A percentile compares a stretch with the other conserved stretches of the same genome.
Evolutionary conservation across 2,888 invertebrate genomes (phyloP).

Genomic region (Penaeus monodon): DNA sequence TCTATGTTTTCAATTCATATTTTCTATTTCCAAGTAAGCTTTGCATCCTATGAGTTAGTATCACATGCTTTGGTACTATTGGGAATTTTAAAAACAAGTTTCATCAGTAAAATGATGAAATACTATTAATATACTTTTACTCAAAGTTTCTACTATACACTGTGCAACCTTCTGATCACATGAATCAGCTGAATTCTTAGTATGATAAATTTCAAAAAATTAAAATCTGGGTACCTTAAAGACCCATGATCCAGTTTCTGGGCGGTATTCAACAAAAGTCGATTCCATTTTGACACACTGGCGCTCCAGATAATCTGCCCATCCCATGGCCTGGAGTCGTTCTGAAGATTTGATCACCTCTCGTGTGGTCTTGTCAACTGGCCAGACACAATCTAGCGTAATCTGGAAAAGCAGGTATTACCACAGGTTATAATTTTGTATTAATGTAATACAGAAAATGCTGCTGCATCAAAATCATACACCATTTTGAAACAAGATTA

Average conservation of each 20-base stretch:
- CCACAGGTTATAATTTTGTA: not conserved
- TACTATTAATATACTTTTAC: no score
- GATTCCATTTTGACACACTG: constrained; percentile 90
- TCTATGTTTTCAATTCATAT: no score
- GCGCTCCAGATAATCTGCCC: constrained; percentile 85
- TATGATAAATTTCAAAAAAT: not conserved
- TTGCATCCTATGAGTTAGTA: no score
- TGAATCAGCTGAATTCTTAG: no score
- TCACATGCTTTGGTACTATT: no score
- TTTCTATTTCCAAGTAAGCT: no score
- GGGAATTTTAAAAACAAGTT: no score
- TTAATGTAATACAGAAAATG: no score
- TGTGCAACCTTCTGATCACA: not conserved
- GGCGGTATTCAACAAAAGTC: constrained; percentile 92
- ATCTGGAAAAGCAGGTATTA: constrained; percentile 67
- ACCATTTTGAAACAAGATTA: no score
- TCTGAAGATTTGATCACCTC: constrained; percentile 83
- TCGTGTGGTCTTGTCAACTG: constrained; percentile 85
- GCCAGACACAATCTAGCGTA: constrained; percentile 95
- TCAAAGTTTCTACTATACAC: not conserved
- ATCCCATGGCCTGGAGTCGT: constrained; percentile 84
- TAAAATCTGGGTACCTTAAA: constrained; percentile 78
- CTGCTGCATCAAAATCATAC: no score
- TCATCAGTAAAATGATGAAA: no score
- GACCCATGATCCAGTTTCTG: constrained; percentile 97